These are phyloP conservation scores for Subacronicta megacephala DNA, from an alignment of 2,888 invertebrate genomes.

Conservation along the genomic window DNA sequence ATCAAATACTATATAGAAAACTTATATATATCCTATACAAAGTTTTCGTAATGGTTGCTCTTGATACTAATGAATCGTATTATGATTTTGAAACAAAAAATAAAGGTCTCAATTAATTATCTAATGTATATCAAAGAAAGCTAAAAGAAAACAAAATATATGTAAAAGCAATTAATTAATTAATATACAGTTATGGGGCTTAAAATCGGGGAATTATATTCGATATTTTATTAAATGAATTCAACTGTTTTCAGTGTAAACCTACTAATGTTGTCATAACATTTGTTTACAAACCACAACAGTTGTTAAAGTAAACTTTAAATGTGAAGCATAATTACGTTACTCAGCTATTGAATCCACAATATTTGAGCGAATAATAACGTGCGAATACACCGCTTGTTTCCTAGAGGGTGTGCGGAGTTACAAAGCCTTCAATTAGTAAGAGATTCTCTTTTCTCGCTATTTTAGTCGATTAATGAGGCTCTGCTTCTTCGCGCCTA, in stretches of 20 bases:
- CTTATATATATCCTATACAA: no score
- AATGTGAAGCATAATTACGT: constrained; percentile 21
- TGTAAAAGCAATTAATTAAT: not conserved
- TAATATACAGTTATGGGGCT: not conserved
- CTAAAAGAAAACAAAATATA: no score
- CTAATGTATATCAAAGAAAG: no score
- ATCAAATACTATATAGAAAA: no score
- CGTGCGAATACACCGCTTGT: constrained; percentile 12
- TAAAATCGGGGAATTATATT: not conserved
- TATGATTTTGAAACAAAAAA: no score
- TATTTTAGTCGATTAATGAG: constrained; percentile 52
- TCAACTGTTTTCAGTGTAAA: not conserved
- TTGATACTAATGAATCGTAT: not conserved
- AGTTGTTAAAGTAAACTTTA: constrained; percentile 21
- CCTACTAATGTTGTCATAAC: constrained; percentile 1
- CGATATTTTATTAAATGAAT: not conserved
- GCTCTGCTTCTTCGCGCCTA: constrained; percentile 16
- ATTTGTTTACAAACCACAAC: constrained; percentile 20
- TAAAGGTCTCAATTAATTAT: no score
- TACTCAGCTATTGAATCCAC: constrained; percentile 23
- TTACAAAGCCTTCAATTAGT: constrained; percentile 54
- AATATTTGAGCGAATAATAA: constrained; percentile 17
- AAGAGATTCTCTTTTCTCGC: constrained; percentile 50
- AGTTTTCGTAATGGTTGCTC: no score
- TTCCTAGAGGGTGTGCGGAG: constrained; percentile 26